Evolutionary conservation across 1,140 invertebrate species (phyloP).

Genomic region (Conopomorpha cramerella): DNA sequence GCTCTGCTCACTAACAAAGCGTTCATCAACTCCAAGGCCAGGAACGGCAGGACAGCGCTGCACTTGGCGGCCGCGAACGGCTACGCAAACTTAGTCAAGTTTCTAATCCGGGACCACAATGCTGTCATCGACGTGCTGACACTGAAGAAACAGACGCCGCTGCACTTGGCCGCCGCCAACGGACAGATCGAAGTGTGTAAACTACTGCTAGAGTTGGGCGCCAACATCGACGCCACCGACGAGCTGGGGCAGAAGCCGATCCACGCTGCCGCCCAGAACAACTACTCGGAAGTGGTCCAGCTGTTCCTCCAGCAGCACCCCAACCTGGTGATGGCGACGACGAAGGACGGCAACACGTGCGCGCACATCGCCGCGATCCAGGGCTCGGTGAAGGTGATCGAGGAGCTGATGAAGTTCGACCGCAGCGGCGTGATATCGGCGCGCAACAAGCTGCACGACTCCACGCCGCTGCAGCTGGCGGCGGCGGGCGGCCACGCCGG

Average conservation of each 20-base stretch:
- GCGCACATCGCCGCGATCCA: slow-evolving; percentile 99
- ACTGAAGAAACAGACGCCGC: slow-evolving; percentile 85
- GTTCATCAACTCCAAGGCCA: slow-evolving; percentile 95
- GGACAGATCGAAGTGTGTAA: slow-evolving; percentile 96
- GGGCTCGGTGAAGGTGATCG: slow-evolving; percentile 95
- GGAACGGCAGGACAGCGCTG: slow-evolving; percentile 81
- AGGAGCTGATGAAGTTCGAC: slow-evolving; percentile 99
- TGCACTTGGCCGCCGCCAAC: slow-evolving; percentile 87
- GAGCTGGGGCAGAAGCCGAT: slow-evolving; percentile 91
- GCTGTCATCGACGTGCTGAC: slow-evolving; percentile 95
- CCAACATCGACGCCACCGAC: slow-evolving; percentile 95
- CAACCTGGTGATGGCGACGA: slow-evolving; percentile 91
- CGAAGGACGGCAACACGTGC: slow-evolving; percentile 96
- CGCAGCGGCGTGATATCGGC: slow-evolving; percentile 92
- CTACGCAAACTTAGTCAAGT: slow-evolving; percentile 84
- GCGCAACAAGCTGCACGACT: slow-evolving; percentile 93
- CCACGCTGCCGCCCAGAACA: slow-evolving; percentile 95
- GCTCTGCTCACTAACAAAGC: slow-evolving; percentile 96
- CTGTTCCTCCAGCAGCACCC: slow-evolving; percentile 96
- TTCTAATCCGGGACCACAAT: slow-evolving; percentile 91
- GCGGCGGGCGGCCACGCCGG: slow-evolving; percentile 95
- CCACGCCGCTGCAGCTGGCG: slow-evolving; percentile 94
- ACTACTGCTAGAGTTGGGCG: slow-evolving; percentile 90
- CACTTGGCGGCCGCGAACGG: slow-evolving; percentile 95
- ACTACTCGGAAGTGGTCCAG: slow-evolving; percentile 97